phyloP scores from a whole-genome alignment of 2,888 invertebrate species.

The Oscheius sp. region DNA sequence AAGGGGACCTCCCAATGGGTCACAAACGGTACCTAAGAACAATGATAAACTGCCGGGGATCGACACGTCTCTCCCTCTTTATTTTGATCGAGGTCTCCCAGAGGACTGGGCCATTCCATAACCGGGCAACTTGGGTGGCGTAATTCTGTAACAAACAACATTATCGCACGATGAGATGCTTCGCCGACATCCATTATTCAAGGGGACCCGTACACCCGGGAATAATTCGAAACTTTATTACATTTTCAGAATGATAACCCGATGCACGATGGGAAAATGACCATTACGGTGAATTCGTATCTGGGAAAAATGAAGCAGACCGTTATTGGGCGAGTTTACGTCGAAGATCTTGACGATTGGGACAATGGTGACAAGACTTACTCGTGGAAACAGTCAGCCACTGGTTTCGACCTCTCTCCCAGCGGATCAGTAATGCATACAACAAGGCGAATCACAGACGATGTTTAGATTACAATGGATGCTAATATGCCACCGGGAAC shows the following conservation, averaged over 20 bases:
- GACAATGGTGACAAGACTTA: slow-evolving; percentile 95
- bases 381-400: slow-evolving; percentile 82
- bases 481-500: slow-evolving; percentile 89
- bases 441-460: neutral
- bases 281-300: slow-evolving; percentile 96
- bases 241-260: slow-evolving; percentile 86
- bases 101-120: neutral
- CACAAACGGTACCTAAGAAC: slow-evolving; percentile 17
- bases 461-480: slow-evolving; percentile 88
- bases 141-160: too few relatives aligned
- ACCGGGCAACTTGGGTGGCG: neutral
- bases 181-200: neutral
- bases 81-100: slow-evolving; percentile 4
- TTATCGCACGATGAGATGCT: too few relatives aligned
- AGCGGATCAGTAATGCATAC: slow-evolving; percentile 40
- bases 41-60: slow-evolving; percentile 29
- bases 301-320: slow-evolving; percentile 89
- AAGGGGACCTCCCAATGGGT: slow-evolving; percentile 2
- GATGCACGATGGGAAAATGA: slow-evolving; percentile 96
- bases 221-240: neutral
- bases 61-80: neutral
- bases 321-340: slow-evolving; percentile 93
- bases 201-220: neutral
- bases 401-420: slow-evolving; percentile 79
- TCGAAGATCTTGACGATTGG: slow-evolving; percentile 98